These are phyloP conservation scores for Phragmatobia fuliginosa DNA, from an alignment of 2,888 invertebrate species.

Conservation along the genomic window DNA sequence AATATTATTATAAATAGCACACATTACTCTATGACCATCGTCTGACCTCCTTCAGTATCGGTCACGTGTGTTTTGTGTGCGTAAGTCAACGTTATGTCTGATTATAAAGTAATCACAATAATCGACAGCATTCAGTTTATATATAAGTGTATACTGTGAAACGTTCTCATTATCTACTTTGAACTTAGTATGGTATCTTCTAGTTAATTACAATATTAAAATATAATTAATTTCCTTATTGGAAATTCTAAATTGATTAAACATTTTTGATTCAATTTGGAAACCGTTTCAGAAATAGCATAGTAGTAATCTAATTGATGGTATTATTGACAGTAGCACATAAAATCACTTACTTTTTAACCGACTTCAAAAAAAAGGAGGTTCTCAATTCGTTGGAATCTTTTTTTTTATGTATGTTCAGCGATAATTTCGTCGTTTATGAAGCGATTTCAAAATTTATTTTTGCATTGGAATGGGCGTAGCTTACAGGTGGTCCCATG, in stretches of 20 bases:
- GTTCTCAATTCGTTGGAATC: too few relatives aligned
- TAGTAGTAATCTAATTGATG: too few relatives aligned
- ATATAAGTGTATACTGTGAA: not conserved
- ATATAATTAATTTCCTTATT: not conserved
- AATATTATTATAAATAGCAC: not conserved
- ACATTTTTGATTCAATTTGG: not conserved
- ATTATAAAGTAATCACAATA: slow-evolving; percentile 7
- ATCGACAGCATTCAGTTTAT: not conserved
- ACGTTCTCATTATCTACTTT: not conserved
- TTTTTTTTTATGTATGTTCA: too few relatives aligned
- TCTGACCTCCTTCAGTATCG: slow-evolving; percentile 2
- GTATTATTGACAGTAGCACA: too few relatives aligned
- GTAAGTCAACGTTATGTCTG: not conserved
- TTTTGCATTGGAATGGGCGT: too few relatives aligned
- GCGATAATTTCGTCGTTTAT: too few relatives aligned
- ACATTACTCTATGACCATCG: not conserved
- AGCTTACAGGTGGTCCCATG: too few relatives aligned
- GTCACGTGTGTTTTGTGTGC: not conserved
- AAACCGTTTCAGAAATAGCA: too few relatives aligned
- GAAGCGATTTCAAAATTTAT: too few relatives aligned
- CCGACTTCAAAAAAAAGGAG: too few relatives aligned
- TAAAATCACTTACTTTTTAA: too few relatives aligned
- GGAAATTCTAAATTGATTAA: not conserved
- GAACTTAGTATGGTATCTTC: not conserved
- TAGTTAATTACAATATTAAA: not conserved